Conservation (phyloP, 1,140 invertebrate genomes). For the Papilio machaon region DNA sequence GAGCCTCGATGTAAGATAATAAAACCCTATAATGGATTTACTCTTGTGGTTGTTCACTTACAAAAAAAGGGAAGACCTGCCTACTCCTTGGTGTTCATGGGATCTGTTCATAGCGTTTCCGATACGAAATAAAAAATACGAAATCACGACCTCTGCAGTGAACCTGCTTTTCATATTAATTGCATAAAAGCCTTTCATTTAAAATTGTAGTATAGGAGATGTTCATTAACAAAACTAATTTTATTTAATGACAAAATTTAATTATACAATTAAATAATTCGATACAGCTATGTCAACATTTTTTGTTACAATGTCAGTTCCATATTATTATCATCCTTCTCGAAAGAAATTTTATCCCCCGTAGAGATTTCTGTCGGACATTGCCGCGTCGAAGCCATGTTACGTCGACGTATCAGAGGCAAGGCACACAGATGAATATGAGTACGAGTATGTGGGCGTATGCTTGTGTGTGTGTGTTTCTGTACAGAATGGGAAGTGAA, state of each 20-base stretch:
- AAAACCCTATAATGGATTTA: conserved; percentile 76
- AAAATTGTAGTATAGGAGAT: neutral
- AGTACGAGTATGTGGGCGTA: conserved; percentile 44
- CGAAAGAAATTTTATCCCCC: conserved; percentile 76
- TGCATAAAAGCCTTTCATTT: neutral
- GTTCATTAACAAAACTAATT: neutral
- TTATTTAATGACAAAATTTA: neutral
- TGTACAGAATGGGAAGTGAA: conserved; percentile 79
- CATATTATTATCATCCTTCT: conserved; percentile 64
- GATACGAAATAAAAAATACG: conserved; percentile 17
- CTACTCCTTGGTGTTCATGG: conserved; percentile 50
- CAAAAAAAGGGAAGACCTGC: conserved; percentile 61
- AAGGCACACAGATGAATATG: conserved; percentile 45
- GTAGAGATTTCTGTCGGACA: conserved; percentile 74
- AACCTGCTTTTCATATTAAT: neutral
- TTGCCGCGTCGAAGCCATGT: conserved; percentile 60
- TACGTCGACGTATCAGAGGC: conserved; percentile 39
- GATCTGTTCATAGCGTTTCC: conserved; percentile 40
- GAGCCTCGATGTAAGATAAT: conserved; percentile 74
- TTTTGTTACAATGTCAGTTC: conserved; percentile 44
- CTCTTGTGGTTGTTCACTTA: conserved; percentile 58
- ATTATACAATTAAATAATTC: neutral
- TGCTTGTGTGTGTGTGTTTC: conserved; percentile 51
- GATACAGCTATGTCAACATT: neutral
- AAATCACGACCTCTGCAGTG: neutral